phyloP scores from a whole-genome alignment of 2,797 vertebrate species.

The Neosilurus hyrtlii region DNA sequence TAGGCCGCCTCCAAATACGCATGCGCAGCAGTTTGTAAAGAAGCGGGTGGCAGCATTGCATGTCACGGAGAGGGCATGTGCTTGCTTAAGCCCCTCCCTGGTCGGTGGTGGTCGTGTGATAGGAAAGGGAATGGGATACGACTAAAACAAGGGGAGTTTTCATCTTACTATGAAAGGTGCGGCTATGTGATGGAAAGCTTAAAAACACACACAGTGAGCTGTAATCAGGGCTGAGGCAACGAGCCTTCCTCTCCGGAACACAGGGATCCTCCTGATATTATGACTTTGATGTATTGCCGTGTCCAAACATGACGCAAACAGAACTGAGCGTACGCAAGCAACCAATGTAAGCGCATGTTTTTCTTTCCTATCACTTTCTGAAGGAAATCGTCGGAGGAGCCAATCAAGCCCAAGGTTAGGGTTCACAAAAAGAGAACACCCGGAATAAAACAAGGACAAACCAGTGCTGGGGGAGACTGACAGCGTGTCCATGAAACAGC shows the following conservation, averaged over 20 bases:
- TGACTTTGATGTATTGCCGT: slow-evolving; percentile 64
- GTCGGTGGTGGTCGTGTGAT: too few species aligned
- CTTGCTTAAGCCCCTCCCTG: too few species aligned
- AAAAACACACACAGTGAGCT: slow-evolving; percentile 37
- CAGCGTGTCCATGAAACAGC: neutral
- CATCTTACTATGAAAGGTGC: neutral
- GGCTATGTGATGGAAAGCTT: neutral
- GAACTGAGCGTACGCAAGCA: slow-evolving; percentile 50
- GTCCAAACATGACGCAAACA: slow-evolving; percentile 50
- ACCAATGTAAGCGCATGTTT: slow-evolving; percentile 61
- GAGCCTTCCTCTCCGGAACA: slow-evolving; percentile 52
- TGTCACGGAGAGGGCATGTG: too few species aligned
- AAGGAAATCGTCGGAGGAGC: slow-evolving; percentile 30
- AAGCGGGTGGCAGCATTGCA: too few species aligned
- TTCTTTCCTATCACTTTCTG: slow-evolving; percentile 61
- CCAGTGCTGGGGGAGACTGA: neutral
- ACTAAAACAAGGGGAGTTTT: too few species aligned
- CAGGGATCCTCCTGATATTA: slow-evolving; percentile 44
- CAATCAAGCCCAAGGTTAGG: slow-evolving; percentile 34
- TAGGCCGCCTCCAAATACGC: too few species aligned
- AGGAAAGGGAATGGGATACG: too few species aligned
- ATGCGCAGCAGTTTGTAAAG: too few species aligned
- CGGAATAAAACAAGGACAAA: slow-evolving; percentile 10
- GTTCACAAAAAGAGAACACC: slow-evolving; percentile 30
- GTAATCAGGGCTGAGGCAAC: slow-evolving; percentile 40